These are phyloP conservation scores for Etia nguti DNA, from an alignment of 2,113 vertebrate genomes.

Conservation along the genomic window DNA sequence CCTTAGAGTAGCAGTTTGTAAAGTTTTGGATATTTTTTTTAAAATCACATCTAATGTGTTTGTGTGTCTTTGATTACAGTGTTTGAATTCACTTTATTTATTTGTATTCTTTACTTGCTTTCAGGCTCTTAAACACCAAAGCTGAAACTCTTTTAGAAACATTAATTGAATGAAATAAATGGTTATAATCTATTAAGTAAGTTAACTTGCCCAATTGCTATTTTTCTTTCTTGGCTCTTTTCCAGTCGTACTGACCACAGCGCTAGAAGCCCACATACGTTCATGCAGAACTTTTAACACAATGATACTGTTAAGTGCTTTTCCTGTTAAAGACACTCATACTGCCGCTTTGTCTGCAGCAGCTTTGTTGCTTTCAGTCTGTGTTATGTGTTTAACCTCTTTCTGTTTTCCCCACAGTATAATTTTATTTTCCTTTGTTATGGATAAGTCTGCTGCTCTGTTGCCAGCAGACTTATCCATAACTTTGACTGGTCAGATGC, in stretches of 20 bases:
- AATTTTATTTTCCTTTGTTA: not conserved
- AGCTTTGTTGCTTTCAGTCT: not conserved
- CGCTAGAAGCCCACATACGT: not conserved
- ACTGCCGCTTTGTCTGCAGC: not conserved
- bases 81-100: not conserved
- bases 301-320: not conserved
- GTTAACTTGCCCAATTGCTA: not conserved
- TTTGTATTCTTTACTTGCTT: not conserved
- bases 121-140: fast-evolving
- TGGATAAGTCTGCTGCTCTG: not conserved
- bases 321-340: not conserved
- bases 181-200: not conserved
- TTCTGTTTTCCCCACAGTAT: not conserved
- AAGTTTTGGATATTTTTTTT: not conserved
- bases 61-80: not conserved
- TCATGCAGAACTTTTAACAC: not conserved
- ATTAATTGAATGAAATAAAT: not conserved
- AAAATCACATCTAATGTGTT: not conserved
- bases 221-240: too few relatives aligned
- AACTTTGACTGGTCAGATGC: not conserved
- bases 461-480: not conserved
- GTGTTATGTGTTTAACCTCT: not conserved
- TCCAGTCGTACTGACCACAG: not conserved
- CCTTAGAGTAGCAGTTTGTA: not conserved
- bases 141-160: not conserved